Percentiles rank a stretch among this genome's conserved stretches.
These are phyloP conservation scores for Syrphus vitripennis DNA, from an alignment of 2,888 invertebrate species.

Conservation along the genomic window DNA sequence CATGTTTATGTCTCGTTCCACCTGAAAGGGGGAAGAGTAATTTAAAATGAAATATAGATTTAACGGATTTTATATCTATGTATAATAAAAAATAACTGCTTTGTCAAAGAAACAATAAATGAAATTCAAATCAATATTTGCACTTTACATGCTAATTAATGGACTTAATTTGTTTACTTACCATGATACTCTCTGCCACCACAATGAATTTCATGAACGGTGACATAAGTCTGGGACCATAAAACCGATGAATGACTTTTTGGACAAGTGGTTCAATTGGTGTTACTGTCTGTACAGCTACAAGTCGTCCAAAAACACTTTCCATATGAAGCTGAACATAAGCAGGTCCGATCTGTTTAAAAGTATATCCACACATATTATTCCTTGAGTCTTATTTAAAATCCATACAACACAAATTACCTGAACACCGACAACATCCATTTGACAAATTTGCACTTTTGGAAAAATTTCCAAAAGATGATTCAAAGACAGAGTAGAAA, in stretches of 20 bases:
- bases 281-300: constrained; percentile 89
- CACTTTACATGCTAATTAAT: too few relatives aligned
- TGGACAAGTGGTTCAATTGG: constrained; percentile 90
- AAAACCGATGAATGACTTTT: constrained; percentile 89
- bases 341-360: constrained; percentile 86
- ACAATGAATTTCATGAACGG: constrained; percentile 86
- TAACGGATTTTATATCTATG: background rate
- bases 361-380: background rate
- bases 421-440: constrained; percentile 86
- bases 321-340: constrained; percentile 87
- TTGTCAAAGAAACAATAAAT: too few relatives aligned
- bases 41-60: background rate
- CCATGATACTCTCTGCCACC: constrained; percentile 87
- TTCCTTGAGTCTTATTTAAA: background rate
- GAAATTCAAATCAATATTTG: background rate
- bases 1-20: constrained; percentile 91
- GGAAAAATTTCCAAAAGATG: constrained; percentile 86
- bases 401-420: constrained; percentile 78
- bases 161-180: too few relatives aligned
- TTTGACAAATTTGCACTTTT: constrained; percentile 82
- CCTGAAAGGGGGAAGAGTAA: constrained; percentile 82
- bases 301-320: constrained; percentile 83
- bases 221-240: constrained; percentile 84
- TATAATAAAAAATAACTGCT: too few relatives aligned
- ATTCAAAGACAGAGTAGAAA: constrained; percentile 84